Percentiles rank a stretch among this genome's conserved stretches.
These are phyloP conservation scores for Mormyrus iriodes DNA, from an alignment of 2,113 vertebrate species.

Conservation along the genomic window DNA sequence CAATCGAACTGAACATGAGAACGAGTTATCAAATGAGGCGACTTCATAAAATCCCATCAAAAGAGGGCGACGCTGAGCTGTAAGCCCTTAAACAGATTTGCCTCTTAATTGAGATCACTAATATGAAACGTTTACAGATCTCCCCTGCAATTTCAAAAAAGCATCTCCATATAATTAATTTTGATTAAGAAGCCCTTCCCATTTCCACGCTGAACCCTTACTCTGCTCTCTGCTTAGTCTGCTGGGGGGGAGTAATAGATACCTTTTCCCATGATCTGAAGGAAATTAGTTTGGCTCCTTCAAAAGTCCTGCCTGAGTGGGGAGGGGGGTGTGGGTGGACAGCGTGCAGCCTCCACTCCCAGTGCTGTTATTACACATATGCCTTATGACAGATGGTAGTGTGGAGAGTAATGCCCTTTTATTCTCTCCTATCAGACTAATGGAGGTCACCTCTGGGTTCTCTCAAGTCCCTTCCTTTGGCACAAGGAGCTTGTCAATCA, in stretches of 20 bases:
- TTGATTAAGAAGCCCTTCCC: constrained; percentile 21
- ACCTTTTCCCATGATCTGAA: constrained; percentile 24
- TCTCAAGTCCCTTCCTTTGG: constrained; percentile 73
- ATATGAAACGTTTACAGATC: constrained; percentile 24
- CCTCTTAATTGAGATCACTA: constrained; percentile 28
- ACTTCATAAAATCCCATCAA: constrained; percentile 10
- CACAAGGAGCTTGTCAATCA: constrained; percentile 77
- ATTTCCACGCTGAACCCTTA: not conserved
- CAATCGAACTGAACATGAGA: not conserved
- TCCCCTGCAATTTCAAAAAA: constrained; percentile 31
- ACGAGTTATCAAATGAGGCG: constrained; percentile 10
- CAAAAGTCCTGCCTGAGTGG: constrained; percentile 62
- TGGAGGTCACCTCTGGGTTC: constrained; percentile 76
- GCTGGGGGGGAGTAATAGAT: constrained; percentile 26
- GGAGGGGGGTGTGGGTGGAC: constrained; percentile 65
- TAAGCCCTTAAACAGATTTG: constrained; percentile 22
- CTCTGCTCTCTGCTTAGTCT: not conserved
- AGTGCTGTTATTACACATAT: constrained; percentile 75
- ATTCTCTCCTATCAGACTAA: constrained; percentile 73
- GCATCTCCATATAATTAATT: constrained; percentile 33
- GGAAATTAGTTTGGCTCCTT: constrained; percentile 53
- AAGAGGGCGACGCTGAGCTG: not conserved
- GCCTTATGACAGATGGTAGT: constrained; percentile 81
- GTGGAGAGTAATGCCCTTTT: constrained; percentile 71
- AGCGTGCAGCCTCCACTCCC: constrained; percentile 53